phyloP scores from a whole-genome alignment of 1,140 invertebrate genomes.

The Oncopodura yosiiana region DNA sequence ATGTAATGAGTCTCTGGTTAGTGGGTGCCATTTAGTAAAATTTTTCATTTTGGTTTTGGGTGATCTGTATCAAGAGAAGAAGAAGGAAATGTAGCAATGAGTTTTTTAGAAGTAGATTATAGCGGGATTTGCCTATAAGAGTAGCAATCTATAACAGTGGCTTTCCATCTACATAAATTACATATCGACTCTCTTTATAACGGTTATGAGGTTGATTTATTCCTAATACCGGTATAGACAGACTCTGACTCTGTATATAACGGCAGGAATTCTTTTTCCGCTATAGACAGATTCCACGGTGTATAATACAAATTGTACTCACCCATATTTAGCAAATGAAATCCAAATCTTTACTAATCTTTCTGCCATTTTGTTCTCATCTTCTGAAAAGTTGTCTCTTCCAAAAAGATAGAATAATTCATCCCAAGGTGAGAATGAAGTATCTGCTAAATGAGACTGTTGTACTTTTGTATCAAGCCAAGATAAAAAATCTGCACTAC shows the following conservation, averaged over 20 bases:
- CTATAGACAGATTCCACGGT: no score
- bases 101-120: no score
- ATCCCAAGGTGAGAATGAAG: slow-evolving; percentile 3
- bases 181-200: no score
- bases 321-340: slow-evolving; percentile 23
- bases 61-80: background rate
- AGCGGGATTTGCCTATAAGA: no score
- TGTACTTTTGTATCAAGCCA: no score
- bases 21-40: slow-evolving; percentile 5
- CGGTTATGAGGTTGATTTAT: background rate
- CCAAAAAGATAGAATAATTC: slow-evolving; percentile 22
- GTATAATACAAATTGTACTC: no score
- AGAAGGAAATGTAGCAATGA: no score
- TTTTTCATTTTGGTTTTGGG: slow-evolving; percentile 1
- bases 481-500: no score
- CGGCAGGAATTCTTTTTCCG: no score
- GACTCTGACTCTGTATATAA: no score
- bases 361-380: slow-evolving; percentile 11
- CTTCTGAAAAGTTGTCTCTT: background rate
- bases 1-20: slow-evolving; percentile 1
- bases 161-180: no score
- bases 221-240: background rate
- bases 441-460: background rate
- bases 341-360: slow-evolving; percentile 19
- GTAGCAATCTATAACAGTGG: no score